Percentiles rank a stretch among this genome's conserved stretches.
Evolutionary conservation across 2,113 vertebrate genomes (phyloP).

Genomic region (Dipodomys spectabilis): DNA sequence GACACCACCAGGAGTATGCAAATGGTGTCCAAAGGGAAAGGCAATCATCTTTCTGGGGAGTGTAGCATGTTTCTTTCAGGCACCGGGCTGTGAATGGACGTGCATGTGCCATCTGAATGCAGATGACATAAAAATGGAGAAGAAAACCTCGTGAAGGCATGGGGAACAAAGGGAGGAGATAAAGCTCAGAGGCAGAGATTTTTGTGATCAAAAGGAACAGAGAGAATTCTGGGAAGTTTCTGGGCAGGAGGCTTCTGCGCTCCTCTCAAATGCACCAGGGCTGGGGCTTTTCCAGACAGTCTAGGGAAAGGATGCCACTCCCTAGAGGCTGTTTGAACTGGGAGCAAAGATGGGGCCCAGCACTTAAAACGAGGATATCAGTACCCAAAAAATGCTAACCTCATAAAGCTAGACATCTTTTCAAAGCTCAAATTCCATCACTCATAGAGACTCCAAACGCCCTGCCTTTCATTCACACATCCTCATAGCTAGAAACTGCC

Average conservation of each 20-base stretch:
- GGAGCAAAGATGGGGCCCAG: not conserved
- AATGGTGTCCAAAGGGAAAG: not conserved
- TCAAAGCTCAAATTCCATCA: not conserved
- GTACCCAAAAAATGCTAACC: not conserved
- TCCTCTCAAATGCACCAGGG: not conserved
- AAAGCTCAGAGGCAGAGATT: not conserved
- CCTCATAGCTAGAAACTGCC: not conserved
- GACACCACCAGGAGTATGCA: not conserved
- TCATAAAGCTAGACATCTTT: not conserved
- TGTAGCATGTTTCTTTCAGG: too few relatives aligned
- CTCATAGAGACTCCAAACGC: not conserved
- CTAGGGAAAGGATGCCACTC: not conserved
- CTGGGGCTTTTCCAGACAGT: not conserved
- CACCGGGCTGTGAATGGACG: not conserved
- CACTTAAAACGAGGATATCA: not conserved
- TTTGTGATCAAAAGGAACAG: not conserved
- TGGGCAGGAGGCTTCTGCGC: not conserved
- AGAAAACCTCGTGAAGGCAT: not conserved
- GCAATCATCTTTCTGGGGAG: too few relatives aligned
- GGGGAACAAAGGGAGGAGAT: not conserved
- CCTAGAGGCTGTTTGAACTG: slow-evolving; percentile 12
- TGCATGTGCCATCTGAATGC: not conserved
- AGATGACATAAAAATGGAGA: not conserved
- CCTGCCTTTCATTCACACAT: too few relatives aligned
- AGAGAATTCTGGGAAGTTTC: not conserved